Conservation (phyloP, 37 sponge, comb jelly and placozoan genomes). For the Petrosia ficiformis region DNA sequence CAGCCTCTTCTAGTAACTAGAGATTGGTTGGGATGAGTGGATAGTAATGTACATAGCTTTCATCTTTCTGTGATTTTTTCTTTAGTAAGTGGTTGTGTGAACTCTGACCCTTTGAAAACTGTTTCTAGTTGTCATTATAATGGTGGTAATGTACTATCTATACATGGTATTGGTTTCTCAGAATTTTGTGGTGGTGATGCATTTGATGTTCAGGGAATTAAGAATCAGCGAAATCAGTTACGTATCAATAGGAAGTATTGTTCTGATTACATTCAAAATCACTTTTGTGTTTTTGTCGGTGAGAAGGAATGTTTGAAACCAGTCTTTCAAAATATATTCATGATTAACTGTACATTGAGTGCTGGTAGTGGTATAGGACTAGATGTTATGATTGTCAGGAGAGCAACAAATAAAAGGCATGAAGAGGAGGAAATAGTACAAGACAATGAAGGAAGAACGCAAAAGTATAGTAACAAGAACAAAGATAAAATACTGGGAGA, state of each 20-base stretch:
- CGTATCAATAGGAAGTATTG: neutral
- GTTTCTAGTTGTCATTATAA: slow-evolving; percentile 42
- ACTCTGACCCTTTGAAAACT: slow-evolving; percentile 27
- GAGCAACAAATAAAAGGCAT: neutral
- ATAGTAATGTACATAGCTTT: no score
- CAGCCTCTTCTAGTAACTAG: no score
- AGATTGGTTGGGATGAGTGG: no score
- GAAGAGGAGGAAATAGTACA: neutral
- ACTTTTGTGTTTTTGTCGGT: slow-evolving; percentile 27
- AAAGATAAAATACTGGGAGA: no score
- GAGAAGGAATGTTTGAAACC: slow-evolving; percentile 8
- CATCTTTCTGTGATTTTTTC: no score
- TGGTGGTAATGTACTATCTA: slow-evolving; percentile 9
- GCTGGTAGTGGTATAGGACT: slow-evolving; percentile 18
- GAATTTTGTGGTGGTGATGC: neutral
- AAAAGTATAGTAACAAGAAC: neutral
- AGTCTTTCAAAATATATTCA: slow-evolving; percentile 10
- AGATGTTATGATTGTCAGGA: slow-evolving; percentile 22
- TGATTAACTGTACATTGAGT: slow-evolving; percentile 41
- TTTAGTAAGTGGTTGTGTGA: slow-evolving; percentile 44
- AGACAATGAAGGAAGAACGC: neutral
- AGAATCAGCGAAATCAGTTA: neutral
- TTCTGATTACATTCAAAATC: slow-evolving; percentile 7
- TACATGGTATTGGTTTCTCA: slow-evolving; percentile 44
- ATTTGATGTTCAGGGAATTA: neutral